Evolutionary conservation across 2,888 invertebrate species (phyloP), one percentile per base, ranked within the genome.

Genomic region (Seira sanloemensis): DNA sequence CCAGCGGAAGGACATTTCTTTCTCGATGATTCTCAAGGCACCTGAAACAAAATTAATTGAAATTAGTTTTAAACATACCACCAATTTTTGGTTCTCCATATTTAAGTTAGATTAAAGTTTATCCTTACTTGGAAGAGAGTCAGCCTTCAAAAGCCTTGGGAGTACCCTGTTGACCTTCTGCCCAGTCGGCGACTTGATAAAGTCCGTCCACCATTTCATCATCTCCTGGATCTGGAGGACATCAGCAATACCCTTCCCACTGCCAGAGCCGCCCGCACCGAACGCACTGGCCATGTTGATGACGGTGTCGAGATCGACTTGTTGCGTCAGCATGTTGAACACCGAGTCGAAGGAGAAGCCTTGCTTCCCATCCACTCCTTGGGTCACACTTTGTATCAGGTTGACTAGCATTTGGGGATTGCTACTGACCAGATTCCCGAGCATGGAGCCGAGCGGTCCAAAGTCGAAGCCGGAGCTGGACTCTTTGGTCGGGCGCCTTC

Each of bases 401-500:
- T 78, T 84, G n/a, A 88, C 73, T 23, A 89, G 50, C 88, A 89
- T 88, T 27, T 89, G 86, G 0, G 89, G 89, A 72, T 89, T 89
- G 54, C 69, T 84, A 62, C 86, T 84, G 26, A 89, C 83, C 37
- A 89, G 54, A 54, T 86, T 87, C 50, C 88, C 88, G 50, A 88
- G 24, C 78, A 88, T 83, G 18, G 86, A 83, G 18, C 80, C 87
- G 0, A 89, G 18, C 1, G 79, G 84, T 24, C 88, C 85, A 77
- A 88, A 88, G 77, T 89, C 89, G 27, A 89, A 81, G 16, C 87
- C 88, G 2, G 65, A 72, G 7, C 50, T 46, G 18, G 21, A 25
- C 1, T 25, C 24, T 27, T 69, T 66, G 26, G 75, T 69, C 19
- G 54, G 25, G 4, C 66, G 58, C 1, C 73, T 67, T 21, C 58